phyloP scores from a whole-genome alignment of 2,113 vertebrate species.

The Cervus canadensis region DNA sequence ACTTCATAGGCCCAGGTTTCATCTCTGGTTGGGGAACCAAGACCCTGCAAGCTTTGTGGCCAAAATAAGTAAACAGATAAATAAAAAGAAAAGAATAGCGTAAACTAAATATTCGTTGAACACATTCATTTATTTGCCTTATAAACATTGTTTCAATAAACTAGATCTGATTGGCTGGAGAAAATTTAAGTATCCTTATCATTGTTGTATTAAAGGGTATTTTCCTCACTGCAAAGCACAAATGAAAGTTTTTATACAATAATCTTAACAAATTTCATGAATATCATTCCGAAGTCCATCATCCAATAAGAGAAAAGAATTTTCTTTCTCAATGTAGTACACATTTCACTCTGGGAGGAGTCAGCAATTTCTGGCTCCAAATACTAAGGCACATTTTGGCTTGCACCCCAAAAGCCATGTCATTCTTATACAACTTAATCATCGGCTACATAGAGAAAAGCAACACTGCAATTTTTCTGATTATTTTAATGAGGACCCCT shows the following conservation, averaged over 20 bases:
- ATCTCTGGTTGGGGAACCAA: neutral
- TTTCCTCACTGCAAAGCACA: constrained; percentile 85
- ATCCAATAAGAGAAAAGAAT: constrained; percentile 73
- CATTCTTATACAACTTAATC: constrained; percentile 95
- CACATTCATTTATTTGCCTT: constrained; percentile 62
- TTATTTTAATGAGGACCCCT: constrained; percentile 99
- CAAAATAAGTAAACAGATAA: neutral
- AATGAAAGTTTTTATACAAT: constrained; percentile 79
- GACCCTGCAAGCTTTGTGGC: neutral
- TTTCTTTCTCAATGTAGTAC: constrained; percentile 82
- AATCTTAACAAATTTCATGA: constrained; percentile 79
- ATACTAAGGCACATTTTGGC: constrained; percentile 80
- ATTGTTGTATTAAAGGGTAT: constrained; percentile 85
- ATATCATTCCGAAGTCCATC: constrained; percentile 87
- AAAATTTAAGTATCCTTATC: constrained; percentile 78
- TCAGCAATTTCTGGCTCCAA: constrained; percentile 90
- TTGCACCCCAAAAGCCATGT: constrained; percentile 88
- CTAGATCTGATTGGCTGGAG: constrained; percentile 63
- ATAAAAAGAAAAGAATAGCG: constrained; percentile 66
- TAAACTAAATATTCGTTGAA: constrained; percentile 73
- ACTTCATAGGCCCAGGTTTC: neutral
- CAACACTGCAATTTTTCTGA: constrained; percentile 89
- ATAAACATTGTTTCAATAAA: constrained; percentile 62
- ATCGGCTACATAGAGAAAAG: constrained; percentile 89
- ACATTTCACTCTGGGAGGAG: constrained; percentile 87